Evolutionary conservation across 2,797 vertebrate genomes (phyloP), one percentile per base, ranked within the genome.

Genomic region (Hypotaenidia okinawae): DNA sequence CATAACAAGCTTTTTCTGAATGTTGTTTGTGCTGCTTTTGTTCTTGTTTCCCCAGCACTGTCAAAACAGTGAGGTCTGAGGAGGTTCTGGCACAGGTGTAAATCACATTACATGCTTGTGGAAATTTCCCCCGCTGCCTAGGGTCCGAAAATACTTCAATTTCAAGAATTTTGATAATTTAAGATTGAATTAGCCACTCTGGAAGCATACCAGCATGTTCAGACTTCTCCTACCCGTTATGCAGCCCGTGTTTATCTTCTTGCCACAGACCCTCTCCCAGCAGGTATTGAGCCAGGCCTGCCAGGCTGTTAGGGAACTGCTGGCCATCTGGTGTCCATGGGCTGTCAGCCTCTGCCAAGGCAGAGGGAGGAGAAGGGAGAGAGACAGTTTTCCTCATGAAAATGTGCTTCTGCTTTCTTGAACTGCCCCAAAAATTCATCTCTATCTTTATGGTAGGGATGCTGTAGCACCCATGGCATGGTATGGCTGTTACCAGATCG

Each of bases 261-360:
- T 84, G 68, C 84, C 49, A 57, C 58, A 47, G 23, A 88, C 51
- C 73, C 69, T 41, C 3, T 88, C 77, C 83, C 76, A 33, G 70
- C 21, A 67, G 80, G 93, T 45, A 78, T 37, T 22, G 6, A 55
- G 76, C 43, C 73, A 43, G 73, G 16, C 61, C 52, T 88, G 83
- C 82, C 82, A 86, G 64, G 49, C 88, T 88, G n/a, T 58, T 45
- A 39, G 13, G 85, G 39, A 84, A 23, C 52, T 83, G 87, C 84
- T 94, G 90, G 76, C 93, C 94, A 93, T 95, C 85, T 94, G 95
- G 81, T 93, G 57, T 68, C 66, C 51, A 13, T 11, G 57, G 87
- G 58, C 23, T 32, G 68, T 43, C 80, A 69, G 32, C 47, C 61
- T 85, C 70, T 83, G 87, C 59, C 89, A 87, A 91, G 57, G 47